Conservation (phyloP, 2,888 invertebrate genomes). For the Athripsodes cinereus region DNA sequence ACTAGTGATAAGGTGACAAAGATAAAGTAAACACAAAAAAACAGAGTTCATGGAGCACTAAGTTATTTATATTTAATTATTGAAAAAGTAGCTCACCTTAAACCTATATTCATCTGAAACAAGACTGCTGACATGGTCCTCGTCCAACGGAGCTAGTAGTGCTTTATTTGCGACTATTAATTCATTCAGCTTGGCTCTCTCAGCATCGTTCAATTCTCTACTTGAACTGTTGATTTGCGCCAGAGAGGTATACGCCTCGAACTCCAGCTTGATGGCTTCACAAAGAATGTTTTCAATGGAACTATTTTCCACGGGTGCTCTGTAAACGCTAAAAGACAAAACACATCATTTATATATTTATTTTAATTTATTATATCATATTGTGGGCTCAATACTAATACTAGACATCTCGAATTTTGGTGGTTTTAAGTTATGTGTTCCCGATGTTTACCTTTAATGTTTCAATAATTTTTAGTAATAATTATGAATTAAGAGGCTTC, state of each 20-base stretch:
- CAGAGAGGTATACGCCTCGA: constrained; percentile 63
- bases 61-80: too few relatives aligned
- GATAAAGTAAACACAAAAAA: too few relatives aligned
- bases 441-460: too few relatives aligned
- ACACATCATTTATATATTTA: too few relatives aligned
- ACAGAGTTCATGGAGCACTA: too few relatives aligned
- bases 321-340: constrained; percentile 30
- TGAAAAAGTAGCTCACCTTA: constrained; percentile 36
- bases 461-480: too few relatives aligned
- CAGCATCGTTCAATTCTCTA: constrained; percentile 71
- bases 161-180: constrained; percentile 82
- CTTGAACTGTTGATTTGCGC: constrained; percentile 55
- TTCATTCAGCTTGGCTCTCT: constrained; percentile 77
- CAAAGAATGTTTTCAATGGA: constrained; percentile 80
- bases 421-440: too few relatives aligned
- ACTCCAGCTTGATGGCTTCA: constrained; percentile 81
- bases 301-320: constrained; percentile 49
- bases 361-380: too few relatives aligned
- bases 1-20: too few relatives aligned
- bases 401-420: too few relatives aligned
- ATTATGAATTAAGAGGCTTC: too few relatives aligned
- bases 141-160: constrained; percentile 75
- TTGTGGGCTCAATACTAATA: too few relatives aligned
- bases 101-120: constrained; percentile 60
- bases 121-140: constrained; percentile 71